Conservation (phyloP, 2,797 vertebrate species). For the Pitangus sulphuratus region DNA sequence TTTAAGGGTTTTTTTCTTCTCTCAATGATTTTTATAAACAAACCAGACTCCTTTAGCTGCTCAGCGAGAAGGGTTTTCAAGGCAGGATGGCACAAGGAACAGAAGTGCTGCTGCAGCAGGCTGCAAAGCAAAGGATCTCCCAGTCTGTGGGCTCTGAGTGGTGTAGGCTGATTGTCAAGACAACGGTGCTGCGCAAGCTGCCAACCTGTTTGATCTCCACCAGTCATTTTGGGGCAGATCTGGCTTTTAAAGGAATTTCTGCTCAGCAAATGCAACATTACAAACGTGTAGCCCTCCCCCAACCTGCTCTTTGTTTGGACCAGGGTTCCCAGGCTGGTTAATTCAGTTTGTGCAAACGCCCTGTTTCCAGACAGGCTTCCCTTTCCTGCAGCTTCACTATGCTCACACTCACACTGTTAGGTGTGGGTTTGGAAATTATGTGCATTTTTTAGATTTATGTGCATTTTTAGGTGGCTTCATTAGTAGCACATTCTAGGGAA, state of each 20-base stretch:
- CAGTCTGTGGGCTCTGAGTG: neutral
- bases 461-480: neutral
- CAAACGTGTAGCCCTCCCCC: neutral
- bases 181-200: neutral
- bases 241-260: neutral
- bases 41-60: neutral
- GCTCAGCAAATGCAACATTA: neutral
- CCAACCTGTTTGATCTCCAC: neutral
- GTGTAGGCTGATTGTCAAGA: neutral
- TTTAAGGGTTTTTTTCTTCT: neutral
- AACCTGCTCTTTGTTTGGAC: neutral
- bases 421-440: neutral
- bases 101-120: neutral
- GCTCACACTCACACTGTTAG: fast-evolving
- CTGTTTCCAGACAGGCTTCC: neutral
- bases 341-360: neutral
- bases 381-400: neutral
- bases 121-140: neutral
- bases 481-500: neutral
- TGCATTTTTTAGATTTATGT: neutral
- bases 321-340: neutral
- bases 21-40: neutral
- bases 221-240: neutral
- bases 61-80: neutral
- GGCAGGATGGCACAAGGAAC: neutral